phyloP scores from a whole-genome alignment of 2,113 vertebrate genomes.

The Chiloscyllium plagiosum region DNA sequence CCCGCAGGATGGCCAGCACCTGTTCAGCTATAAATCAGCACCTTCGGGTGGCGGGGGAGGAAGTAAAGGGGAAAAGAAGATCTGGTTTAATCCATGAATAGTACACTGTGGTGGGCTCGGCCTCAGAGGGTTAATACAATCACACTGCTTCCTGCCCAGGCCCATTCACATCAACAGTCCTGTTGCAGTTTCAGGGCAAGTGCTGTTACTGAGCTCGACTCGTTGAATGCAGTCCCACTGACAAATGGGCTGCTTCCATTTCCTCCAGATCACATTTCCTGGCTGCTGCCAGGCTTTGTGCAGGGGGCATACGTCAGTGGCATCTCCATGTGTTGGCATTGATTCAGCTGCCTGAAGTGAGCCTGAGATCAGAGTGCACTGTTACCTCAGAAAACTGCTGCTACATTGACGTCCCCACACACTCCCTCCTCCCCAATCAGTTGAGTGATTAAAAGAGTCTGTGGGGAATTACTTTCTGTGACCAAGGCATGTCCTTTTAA shows the following conservation, averaged over 20 bases:
- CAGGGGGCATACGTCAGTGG: neutral
- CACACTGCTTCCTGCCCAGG: neutral
- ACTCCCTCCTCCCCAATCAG: neutral
- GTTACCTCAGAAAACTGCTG: neutral
- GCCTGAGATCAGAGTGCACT: neutral
- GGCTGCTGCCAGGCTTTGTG: neutral
- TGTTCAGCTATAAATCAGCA: neutral
- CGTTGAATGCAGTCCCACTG: neutral
- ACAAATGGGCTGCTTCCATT: slow-evolving; percentile 3
- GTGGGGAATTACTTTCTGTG: neutral
- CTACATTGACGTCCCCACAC: too few species aligned
- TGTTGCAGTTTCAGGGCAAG: neutral
- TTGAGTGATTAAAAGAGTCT: neutral
- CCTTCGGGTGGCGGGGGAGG: neutral
- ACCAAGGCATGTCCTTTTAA: neutral
- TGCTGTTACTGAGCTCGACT: too few species aligned
- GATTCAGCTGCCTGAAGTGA: neutral
- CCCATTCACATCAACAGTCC: neutral
- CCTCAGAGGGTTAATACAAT: too few species aligned
- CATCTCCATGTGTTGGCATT: neutral
- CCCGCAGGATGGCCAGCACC: neutral
- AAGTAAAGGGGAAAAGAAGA: neutral
- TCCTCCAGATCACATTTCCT: slow-evolving; percentile 28
- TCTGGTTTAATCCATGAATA: neutral
- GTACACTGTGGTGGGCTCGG: neutral